These are phyloP conservation scores for Labroides dimidiatus DNA, from an alignment of 2,797 vertebrate genomes.

Conservation along the genomic window DNA sequence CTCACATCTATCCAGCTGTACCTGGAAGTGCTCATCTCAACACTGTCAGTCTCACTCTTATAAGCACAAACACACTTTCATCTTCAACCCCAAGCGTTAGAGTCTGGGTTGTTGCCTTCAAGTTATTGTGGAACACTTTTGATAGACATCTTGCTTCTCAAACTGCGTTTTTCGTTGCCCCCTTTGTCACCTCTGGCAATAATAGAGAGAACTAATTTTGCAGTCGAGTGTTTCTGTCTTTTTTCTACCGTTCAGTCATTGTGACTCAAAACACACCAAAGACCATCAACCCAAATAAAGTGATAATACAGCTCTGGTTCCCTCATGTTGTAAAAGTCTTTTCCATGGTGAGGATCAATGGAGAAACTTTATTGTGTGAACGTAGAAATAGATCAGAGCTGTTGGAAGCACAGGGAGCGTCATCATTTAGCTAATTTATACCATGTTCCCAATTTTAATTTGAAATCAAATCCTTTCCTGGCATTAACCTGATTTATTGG, in stretches of 20 bases:
- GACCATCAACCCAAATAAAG: slow-evolving; percentile 28
- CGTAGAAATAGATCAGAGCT: slow-evolving; percentile 28
- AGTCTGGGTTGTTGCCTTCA: slow-evolving; percentile 31
- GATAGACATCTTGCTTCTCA: slow-evolving; percentile 42
- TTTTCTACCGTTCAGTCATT: slow-evolving; percentile 7
- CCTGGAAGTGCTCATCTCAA: slow-evolving; percentile 31
- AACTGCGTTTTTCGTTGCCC: slow-evolving; percentile 24
- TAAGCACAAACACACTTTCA: slow-evolving; percentile 36
- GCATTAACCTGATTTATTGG: slow-evolving; percentile 29
- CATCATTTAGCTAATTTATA: slow-evolving; percentile 36
- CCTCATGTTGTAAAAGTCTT: slow-evolving; percentile 34
- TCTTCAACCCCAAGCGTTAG: slow-evolving; percentile 22
- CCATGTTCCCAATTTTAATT: slow-evolving; percentile 28
- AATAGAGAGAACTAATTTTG: slow-evolving; percentile 14
- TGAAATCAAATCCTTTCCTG: slow-evolving; percentile 34
- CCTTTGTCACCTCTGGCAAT: slow-evolving; percentile 42
- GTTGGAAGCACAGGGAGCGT: slow-evolving; percentile 23
- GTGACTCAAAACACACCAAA: slow-evolving; percentile 27
- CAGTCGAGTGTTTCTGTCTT: slow-evolving; percentile 22
- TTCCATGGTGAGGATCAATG: slow-evolving; percentile 44
- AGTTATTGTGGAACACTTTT: slow-evolving; percentile 38
- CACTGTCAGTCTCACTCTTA: slow-evolving; percentile 29
- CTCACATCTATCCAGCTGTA: slow-evolving; percentile 19
- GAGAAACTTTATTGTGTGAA: slow-evolving; percentile 12
- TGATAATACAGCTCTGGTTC: slow-evolving; percentile 33